A percentile compares a stretch with the other conserved stretches of the same genome.
These are phyloP conservation scores for Pseudeuparius sepicola DNA, from an alignment of 2,888 invertebrate species.

Conservation along the genomic window DNA sequence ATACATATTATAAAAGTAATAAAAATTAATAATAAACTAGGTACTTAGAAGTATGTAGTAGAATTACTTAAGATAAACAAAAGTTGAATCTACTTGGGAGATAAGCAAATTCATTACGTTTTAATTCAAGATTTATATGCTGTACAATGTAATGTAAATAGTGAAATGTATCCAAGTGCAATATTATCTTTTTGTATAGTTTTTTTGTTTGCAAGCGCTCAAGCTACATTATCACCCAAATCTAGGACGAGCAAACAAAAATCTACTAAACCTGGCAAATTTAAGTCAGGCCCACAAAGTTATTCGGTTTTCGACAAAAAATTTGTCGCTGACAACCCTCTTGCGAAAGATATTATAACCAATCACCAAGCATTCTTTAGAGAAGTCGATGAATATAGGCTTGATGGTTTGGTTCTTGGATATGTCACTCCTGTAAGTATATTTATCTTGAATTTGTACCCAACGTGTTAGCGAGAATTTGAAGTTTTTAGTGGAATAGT, in stretches of 20 bases:
- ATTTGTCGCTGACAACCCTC: slow-evolving; percentile 57
- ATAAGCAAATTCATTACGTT: no score
- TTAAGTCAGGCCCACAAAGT: slow-evolving; percentile 31
- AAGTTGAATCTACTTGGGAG: no score
- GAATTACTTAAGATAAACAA: no score
- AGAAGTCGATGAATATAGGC: slow-evolving; percentile 54
- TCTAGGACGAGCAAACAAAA: slow-evolving; percentile 14
- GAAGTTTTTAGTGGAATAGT: slow-evolving; percentile 88
- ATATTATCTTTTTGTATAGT: not conserved
- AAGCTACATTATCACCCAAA: slow-evolving; percentile 1
- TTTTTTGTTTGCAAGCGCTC: not conserved
- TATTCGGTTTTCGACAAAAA: slow-evolving; percentile 54
- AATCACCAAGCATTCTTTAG: slow-evolving; percentile 68
- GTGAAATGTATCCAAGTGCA: no score
- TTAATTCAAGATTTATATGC: no score
- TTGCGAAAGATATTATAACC: slow-evolving; percentile 62
- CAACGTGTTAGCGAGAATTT: no score
- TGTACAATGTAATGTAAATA: no score
- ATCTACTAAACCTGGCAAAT: no score
- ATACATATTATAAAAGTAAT: no score
- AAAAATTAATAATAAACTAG: no score
- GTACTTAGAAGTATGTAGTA: no score
- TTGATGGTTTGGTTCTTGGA: slow-evolving; percentile 69
- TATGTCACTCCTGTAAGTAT: slow-evolving; percentile 80
- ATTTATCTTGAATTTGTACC: no score